Conservation (phyloP, 37 sponge, comb jelly and placozoan genomes). For the Aplysina aerophoba region DNA sequence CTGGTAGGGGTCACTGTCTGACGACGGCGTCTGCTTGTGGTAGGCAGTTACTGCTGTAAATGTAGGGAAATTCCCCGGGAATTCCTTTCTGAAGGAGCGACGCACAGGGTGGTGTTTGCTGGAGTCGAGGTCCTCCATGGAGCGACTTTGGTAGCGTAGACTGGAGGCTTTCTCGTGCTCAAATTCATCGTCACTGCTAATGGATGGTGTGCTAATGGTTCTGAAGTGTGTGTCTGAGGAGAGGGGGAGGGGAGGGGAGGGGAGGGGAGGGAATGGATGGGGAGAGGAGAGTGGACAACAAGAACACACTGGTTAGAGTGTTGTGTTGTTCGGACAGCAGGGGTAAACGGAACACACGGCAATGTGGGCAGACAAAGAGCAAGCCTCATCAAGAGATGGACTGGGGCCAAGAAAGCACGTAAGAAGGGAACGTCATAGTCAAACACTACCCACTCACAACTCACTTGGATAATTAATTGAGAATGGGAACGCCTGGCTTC, state of each 20-base stretch:
- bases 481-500: neutral
- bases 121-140: slow-evolving; percentile 23
- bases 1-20: slow-evolving; percentile 28
- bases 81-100: slow-evolving; percentile 7
- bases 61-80: neutral
- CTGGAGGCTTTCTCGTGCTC: neutral
- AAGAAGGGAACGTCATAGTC: neutral
- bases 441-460: no score
- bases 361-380: no score
- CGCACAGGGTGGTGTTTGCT: neutral
- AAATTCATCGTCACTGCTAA: slow-evolving; percentile 23
- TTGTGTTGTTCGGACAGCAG: no score
- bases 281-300: neutral
- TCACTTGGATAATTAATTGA: neutral
- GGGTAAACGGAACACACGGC: neutral
- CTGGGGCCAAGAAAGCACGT: no score
- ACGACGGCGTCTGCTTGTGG: slow-evolving; percentile 31
- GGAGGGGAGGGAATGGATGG: neutral
- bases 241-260: neutral
- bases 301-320: no score
- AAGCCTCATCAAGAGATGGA: no score
- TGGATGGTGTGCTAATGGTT: neutral
- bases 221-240: no score
- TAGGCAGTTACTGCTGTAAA: neutral
- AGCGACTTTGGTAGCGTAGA: neutral